These are phyloP conservation scores for Loxodonta africana DNA, from an alignment of 2,113 vertebrate genomes.

Conservation along the genomic window DNA sequence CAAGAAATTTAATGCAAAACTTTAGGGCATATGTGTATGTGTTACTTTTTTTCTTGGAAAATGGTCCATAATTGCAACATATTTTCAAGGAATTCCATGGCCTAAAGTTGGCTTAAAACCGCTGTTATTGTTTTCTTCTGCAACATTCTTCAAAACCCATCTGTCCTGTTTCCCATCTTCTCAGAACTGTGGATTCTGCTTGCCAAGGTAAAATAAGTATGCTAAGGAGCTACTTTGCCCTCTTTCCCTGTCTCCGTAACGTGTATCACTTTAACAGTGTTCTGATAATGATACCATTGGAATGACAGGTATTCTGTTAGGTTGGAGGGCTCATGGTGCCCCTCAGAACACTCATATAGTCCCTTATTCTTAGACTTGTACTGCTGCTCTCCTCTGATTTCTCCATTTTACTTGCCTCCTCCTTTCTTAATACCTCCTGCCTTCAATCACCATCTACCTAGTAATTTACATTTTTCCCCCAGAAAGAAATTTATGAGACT, in stretches of 20 bases:
- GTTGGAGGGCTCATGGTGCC: too few species aligned
- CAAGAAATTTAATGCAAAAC: neutral
- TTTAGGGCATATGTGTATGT: neutral
- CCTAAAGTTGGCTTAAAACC: neutral
- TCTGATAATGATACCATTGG: neutral
- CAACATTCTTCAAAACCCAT: neutral
- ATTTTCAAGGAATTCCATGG: neutral
- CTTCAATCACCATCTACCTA: neutral
- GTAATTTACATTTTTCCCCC: neutral
- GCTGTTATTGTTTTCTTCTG: neutral
- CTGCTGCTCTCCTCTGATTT: neutral
- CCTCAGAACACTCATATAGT: neutral
- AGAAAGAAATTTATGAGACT: constrained; percentile 23
- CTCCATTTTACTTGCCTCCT: neutral
- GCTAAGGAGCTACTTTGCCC: neutral
- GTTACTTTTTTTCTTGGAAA: neutral
- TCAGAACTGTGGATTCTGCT: neutral
- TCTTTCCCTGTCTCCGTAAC: neutral
- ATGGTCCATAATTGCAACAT: neutral
- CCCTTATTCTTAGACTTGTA: neutral
- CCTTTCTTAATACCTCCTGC: neutral
- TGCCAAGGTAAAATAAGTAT: neutral
- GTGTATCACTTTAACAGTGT: neutral
- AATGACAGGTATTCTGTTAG: neutral
- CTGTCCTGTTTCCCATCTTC: neutral